These are phyloP conservation scores for Noctuana brunneofusca DNA, from an alignment of 2,888 invertebrate species.

Conservation along the genomic window DNA sequence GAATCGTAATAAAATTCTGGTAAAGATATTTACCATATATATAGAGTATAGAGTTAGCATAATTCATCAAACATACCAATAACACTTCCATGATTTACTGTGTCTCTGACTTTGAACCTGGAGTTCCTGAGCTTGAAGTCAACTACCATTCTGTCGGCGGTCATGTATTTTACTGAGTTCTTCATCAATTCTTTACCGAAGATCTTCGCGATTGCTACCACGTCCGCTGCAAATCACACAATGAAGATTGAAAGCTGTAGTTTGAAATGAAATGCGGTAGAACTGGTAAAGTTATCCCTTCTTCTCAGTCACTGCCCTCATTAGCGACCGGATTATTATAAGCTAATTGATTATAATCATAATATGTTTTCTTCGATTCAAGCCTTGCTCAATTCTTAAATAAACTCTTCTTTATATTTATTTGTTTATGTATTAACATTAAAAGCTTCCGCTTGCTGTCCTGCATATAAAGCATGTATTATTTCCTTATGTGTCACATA, in stretches of 20 bases:
- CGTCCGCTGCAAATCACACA: constrained; percentile 82
- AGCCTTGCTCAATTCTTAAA: not conserved
- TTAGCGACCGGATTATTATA: no score
- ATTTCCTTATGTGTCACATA: constrained; percentile 16
- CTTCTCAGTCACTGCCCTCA: no score
- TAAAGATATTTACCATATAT: no score
- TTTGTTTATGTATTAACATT: constrained; percentile 24
- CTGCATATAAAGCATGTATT: constrained; percentile 25
- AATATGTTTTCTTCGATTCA: not conserved
- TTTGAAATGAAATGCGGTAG: no score
- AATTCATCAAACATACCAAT: constrained; percentile 81
- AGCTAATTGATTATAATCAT: no score
- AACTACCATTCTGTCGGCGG: constrained; percentile 85
- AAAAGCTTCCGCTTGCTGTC: constrained; percentile 22
- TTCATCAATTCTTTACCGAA: constrained; percentile 86
- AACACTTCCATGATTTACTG: constrained; percentile 88
- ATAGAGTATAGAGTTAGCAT: no score
- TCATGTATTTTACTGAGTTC: constrained; percentile 85
- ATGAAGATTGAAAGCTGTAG: no score
- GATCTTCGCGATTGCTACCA: constrained; percentile 87
- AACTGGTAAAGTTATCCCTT: no score
- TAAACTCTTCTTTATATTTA: constrained; percentile 12
- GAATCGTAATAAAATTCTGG: no score
- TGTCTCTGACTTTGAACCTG: constrained; percentile 87
- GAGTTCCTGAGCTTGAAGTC: constrained; percentile 88